Percentiles rank a stretch among this genome's conserved stretches.
Conservation (phyloP, 2,113 vertebrate species). For the Zosterops hypoxanthus region DNA sequence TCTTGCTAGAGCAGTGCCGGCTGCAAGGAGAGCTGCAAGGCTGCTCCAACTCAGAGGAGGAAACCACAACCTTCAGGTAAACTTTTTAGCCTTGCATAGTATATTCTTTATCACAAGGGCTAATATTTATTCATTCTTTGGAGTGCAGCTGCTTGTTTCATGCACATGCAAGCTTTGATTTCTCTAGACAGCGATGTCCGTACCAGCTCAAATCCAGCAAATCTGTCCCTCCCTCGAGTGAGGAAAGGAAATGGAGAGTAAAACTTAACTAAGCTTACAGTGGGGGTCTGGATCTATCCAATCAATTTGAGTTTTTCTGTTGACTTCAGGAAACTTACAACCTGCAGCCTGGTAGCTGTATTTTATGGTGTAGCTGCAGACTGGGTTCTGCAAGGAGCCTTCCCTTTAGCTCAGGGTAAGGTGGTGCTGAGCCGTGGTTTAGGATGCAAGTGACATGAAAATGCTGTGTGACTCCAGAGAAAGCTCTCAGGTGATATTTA, state of each 20-base stretch:
- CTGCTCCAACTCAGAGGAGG: not conserved
- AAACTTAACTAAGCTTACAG: not conserved
- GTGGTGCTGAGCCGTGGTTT: rapidly evolving
- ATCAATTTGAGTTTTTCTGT: not conserved
- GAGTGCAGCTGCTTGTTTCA: not conserved
- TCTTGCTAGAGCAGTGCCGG: not conserved
- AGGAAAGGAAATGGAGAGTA: not conserved
- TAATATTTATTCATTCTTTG: not conserved
- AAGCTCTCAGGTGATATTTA: not conserved
- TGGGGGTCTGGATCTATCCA: rapidly evolving
- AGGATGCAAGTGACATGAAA: not conserved
- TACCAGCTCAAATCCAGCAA: not conserved
- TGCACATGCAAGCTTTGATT: not conserved
- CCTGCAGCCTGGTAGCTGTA: rapidly evolving
- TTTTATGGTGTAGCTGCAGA: not conserved
- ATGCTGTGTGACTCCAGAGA: not conserved
- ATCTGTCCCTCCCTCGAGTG: rapidly evolving
- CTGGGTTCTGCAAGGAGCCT: not conserved
- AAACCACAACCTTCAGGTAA: not conserved
- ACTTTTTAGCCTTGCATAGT: not conserved
- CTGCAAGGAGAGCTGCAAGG: not conserved
- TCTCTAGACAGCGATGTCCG: rapidly evolving
- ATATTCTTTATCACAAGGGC: rapidly evolving
- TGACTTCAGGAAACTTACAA: not conserved
- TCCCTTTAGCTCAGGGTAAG: not conserved